A percentile compares a stretch with the other conserved stretches of the same genome.
Conservation (phyloP, 2,888 invertebrate species). For the Parascotia fuliginaria region DNA sequence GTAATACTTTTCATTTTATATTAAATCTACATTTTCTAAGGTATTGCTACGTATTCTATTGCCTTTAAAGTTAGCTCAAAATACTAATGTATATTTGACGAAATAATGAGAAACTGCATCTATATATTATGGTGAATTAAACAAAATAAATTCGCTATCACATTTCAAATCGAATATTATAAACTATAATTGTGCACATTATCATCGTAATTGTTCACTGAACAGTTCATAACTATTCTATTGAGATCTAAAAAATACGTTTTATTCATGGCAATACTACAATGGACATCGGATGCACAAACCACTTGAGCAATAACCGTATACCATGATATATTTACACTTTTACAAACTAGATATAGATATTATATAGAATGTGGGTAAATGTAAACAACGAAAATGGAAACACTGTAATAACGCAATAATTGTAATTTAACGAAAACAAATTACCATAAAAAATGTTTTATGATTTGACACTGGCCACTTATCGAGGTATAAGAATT, state of each 20-base stretch:
- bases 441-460: no score
- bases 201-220: conserved; percentile 37
- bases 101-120: conserved; percentile 20
- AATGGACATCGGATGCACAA: conserved; percentile 8
- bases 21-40: background rate
- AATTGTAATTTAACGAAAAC: no score
- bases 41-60: background rate
- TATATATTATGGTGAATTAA: conserved; percentile 14
- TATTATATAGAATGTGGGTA: conserved; percentile 2
- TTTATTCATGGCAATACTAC: conserved; percentile 67
- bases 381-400: no score
- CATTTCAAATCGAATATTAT: conserved; percentile 45
- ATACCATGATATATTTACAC: conserved; percentile 10
- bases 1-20: background rate
- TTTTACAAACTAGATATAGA: background rate
- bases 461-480: no score
- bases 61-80: background rate
- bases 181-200: conserved; percentile 43
- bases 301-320: conserved; percentile 10
- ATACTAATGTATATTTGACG: no score
- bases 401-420: no score
- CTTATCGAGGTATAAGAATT: no score
- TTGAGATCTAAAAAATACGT: conserved; percentile 77
- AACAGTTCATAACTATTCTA: conserved; percentile 67
- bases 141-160: conserved; percentile 54